These are phyloP conservation scores for Catalaphyllia jardinei DNA, from an alignment of 64 coral and sea anemone species.

Conservation along the genomic window DNA sequence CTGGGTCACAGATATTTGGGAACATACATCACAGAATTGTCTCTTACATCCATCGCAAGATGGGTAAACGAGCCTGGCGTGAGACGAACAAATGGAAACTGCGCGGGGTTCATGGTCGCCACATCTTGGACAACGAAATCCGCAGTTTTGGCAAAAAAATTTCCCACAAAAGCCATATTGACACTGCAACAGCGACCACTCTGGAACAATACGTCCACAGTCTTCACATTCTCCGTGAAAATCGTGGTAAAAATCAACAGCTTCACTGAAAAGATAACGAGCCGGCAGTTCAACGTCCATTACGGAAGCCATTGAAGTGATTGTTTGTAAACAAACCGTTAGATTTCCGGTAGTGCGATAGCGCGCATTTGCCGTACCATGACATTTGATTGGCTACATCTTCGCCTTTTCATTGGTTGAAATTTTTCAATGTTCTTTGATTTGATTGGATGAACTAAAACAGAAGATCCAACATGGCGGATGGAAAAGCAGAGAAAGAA, in stretches of 20 bases:
- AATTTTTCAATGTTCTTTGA: conserved; percentile 16
- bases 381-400: conserved; percentile 61
- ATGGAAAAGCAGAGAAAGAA: conserved; percentile 39
- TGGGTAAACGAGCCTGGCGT: conserved; percentile 66
- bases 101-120: conserved; percentile 60
- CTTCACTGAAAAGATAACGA: conserved; percentile 43
- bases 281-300: conserved; percentile 31
- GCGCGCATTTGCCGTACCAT: background rate
- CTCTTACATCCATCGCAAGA: conserved; percentile 63
- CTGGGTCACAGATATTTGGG: conserved; percentile 61
- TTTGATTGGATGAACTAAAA: conserved; percentile 47
- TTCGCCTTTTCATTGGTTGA: conserved; percentile 58
- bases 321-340: conserved; percentile 65
- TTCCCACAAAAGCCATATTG: conserved; percentile 90
- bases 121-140: conserved; percentile 83
- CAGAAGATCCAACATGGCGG: conserved; percentile 75
- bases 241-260: conserved; percentile 53
- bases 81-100: conserved; percentile 66
- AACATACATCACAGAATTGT: conserved; percentile 89
- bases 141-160: conserved; percentile 75
- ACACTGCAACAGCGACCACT: conserved; percentile 79
- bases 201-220: conserved; percentile 67
- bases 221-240: conserved; percentile 91
- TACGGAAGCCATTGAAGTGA: conserved; percentile 45
- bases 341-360: background rate